Percentiles rank a stretch among this genome's conserved stretches.
phyloP scores from a whole-genome alignment of 1,140 invertebrate genomes.

The Calephelis nemesis region DNA sequence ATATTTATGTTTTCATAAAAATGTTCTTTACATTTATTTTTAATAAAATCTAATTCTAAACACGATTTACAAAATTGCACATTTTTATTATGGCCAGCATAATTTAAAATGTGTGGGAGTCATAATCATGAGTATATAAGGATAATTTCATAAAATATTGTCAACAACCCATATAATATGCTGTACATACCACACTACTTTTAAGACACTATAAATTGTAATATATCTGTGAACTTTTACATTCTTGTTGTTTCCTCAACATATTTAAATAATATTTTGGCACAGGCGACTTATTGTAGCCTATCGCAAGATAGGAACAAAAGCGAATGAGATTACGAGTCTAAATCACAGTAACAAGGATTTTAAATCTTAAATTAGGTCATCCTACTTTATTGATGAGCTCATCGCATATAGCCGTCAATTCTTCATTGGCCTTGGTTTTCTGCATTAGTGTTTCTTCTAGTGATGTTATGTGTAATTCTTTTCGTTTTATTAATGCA shows the following conservation, averaged over 20 bases:
- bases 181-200: too few species aligned
- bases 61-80: neutral
- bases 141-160: neutral
- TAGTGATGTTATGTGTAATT: slow-evolving; percentile 84
- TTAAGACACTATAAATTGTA: too few species aligned
- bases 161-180: neutral
- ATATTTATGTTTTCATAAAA: too few species aligned
- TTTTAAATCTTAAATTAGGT: slow-evolving; percentile 29
- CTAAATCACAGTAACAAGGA: slow-evolving; percentile 40
- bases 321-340: slow-evolving; percentile 45
- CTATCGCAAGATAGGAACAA: slow-evolving; percentile 57
- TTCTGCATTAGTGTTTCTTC: slow-evolving; percentile 86
- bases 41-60: too few species aligned
- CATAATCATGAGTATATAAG: neutral
- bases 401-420: slow-evolving; percentile 90
- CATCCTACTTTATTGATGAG: slow-evolving; percentile 82
- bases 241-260: too few species aligned
- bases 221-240: too few species aligned
- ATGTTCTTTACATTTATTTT: too few species aligned
- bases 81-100: slow-evolving; percentile 12
- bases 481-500: slow-evolving; percentile 87
- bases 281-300: slow-evolving; percentile 47
- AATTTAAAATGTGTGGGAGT: neutral
- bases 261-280: slow-evolving; percentile 20
- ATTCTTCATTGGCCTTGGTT: slow-evolving; percentile 86